Conservation (phyloP, 2,113 vertebrate species). For the Coregonus clupeaformis region DNA sequence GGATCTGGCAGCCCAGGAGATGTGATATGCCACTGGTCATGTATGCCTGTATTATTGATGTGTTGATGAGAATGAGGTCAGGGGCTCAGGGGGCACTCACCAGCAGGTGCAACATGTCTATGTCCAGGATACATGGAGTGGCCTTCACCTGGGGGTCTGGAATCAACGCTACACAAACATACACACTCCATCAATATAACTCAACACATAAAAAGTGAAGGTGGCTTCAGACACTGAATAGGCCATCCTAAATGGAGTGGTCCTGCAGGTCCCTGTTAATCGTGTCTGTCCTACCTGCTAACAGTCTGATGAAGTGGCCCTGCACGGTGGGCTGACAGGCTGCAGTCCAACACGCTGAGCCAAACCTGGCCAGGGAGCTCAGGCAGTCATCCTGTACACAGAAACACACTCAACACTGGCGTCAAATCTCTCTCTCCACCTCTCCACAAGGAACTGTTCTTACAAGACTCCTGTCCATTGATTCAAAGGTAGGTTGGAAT, state of each 20-base stretch:
- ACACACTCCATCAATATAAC: not conserved
- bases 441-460: too few species aligned
- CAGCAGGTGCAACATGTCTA: conserved; percentile 98
- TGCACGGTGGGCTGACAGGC: conserved; percentile 79
- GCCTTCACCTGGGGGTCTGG: conserved; percentile 76
- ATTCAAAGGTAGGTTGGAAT: too few species aligned
- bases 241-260: too few species aligned
- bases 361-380: conserved; percentile 86
- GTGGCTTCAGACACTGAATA: too few species aligned
- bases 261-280: too few species aligned
- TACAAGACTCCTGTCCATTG: not conserved
- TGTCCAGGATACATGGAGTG: conserved; percentile 83
- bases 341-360: conserved; percentile 89
- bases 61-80: too few species aligned
- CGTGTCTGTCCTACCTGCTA: conserved; percentile 76
- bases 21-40: too few species aligned
- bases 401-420: too few species aligned
- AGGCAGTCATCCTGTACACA: conserved; percentile 90
- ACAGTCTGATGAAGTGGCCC: conserved; percentile 85
- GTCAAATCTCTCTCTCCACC: too few species aligned
- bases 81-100: conserved; percentile 69
- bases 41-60: too few species aligned
- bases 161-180: conserved; percentile 77
- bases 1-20: too few species aligned
- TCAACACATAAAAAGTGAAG: too few species aligned